These are phyloP conservation scores for Phrixothrix hirtus DNA, from an alignment of 2,888 invertebrate species.

Conservation along the genomic window DNA sequence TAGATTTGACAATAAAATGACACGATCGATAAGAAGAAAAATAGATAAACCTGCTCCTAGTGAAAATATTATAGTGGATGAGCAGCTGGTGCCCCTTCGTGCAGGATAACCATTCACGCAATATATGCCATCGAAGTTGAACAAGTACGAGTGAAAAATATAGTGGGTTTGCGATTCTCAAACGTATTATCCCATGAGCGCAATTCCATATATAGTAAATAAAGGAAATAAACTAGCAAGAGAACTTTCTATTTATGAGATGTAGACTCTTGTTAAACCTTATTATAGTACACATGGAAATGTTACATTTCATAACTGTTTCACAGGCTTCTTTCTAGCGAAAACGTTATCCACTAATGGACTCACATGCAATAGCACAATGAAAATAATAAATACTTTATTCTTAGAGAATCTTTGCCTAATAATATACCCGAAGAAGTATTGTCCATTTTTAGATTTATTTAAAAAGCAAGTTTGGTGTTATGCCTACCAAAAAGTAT, in stretches of 20 bases:
- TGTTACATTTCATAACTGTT: constrained; percentile 2
- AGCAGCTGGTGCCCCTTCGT: constrained; percentile 2
- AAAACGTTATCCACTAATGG: constrained; percentile 1
- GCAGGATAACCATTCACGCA: not conserved
- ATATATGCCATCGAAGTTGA: constrained; percentile 1
- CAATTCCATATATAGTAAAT: not conserved
- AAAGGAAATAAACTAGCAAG: not conserved
- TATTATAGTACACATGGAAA: too few relatives aligned
- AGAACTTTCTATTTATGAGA: not conserved
- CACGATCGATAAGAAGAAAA: constrained; percentile 1
- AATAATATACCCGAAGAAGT: not conserved
- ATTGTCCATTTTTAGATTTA: too few relatives aligned
- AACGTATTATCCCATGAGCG: constrained; percentile 1
- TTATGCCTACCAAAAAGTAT: not conserved
- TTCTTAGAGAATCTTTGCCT: too few relatives aligned
- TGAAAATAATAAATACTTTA: constrained; percentile 1
- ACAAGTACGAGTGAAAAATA: constrained; percentile 1
- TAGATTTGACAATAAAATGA: too few relatives aligned
- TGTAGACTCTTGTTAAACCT: too few relatives aligned
- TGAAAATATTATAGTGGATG: constrained; percentile 1
- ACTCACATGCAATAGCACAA: constrained; percentile 1
- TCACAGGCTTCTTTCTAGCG: not conserved
- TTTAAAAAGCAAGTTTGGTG: not conserved
- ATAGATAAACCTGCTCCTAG: constrained; percentile 1
- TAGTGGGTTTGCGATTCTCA: not conserved